Evolutionary conservation across 2,888 invertebrate genomes (phyloP).

Genomic region (Nymphalis polychloros): DNA sequence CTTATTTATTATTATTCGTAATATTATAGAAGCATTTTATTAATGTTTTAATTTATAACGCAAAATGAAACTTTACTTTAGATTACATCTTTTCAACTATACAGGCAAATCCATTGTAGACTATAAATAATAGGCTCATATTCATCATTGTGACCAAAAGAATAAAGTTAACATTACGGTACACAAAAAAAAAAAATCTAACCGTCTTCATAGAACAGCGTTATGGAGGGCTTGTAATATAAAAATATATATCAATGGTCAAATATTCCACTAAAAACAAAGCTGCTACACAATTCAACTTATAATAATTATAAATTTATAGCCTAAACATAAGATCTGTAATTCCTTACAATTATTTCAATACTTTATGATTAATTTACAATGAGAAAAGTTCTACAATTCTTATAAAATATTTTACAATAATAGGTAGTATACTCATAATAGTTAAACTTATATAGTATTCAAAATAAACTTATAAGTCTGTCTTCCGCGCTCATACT

Average conservation of each 20-base stretch:
- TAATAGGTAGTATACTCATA: background rate
- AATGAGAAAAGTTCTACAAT: background rate
- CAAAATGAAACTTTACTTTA: too few species aligned
- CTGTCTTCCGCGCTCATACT: background rate
- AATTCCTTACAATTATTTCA: slow-evolving; percentile 26
- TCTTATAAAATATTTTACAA: background rate
- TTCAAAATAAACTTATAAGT: background rate
- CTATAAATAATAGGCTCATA: background rate
- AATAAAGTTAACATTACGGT: background rate
- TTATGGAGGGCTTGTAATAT: background rate
- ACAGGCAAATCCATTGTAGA: too few species aligned
- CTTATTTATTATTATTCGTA: slow-evolving; percentile 11
- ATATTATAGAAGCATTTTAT: background rate
- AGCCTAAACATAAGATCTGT: slow-evolving; percentile 32
- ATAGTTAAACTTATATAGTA: background rate
- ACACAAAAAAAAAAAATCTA: background rate
- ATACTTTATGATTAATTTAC: slow-evolving; percentile 7
- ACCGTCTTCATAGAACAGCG: background rate
- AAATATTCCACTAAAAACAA: background rate
- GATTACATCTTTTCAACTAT: too few species aligned
- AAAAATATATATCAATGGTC: slow-evolving; percentile 25
- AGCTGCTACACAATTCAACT: background rate
- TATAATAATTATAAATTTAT: background rate
- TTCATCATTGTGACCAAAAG: background rate
- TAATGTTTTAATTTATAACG: background rate